Evolutionary conservation across 2,797 vertebrate species (phyloP).

Genomic region (Eutrigla gurnardus): DNA sequence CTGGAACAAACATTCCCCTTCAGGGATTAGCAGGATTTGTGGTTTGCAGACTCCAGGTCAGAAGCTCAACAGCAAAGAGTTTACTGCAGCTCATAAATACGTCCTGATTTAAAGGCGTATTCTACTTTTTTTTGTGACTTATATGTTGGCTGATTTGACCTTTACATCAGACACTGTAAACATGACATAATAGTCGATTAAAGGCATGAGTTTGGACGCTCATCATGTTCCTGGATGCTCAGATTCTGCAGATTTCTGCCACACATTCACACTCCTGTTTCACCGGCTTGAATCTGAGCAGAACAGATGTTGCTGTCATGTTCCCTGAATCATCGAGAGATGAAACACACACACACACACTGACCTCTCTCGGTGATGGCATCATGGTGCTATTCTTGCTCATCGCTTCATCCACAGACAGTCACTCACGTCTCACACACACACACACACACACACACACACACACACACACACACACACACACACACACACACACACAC

Average conservation of each 20-base stretch:
- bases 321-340: constrained; percentile 10
- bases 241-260: background rate
- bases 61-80: constrained; percentile 42
- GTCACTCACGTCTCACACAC: background rate
- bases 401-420: background rate
- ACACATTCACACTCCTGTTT: background rate
- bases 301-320: constrained; percentile 1
- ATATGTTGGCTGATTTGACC: constrained; percentile 33
- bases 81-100: constrained; percentile 31
- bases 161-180: constrained; percentile 25
- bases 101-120: constrained; percentile 15
- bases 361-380: constrained; percentile 7
- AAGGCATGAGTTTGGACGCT: no score
- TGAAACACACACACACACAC: background rate
- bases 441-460: background rate
- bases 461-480: background rate
- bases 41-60: constrained; percentile 47
- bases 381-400: background rate
- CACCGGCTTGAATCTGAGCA: background rate
- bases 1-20: constrained; percentile 38
- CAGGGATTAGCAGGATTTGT: constrained; percentile 50
- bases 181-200: background rate
- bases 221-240: background rate
- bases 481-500: background rate
- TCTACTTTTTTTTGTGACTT: constrained; percentile 21